Evolutionary conservation across 2,113 vertebrate genomes (phyloP), one percentile per base, ranked within the genome.

Genomic region (Crocuta crocuta): DNA sequence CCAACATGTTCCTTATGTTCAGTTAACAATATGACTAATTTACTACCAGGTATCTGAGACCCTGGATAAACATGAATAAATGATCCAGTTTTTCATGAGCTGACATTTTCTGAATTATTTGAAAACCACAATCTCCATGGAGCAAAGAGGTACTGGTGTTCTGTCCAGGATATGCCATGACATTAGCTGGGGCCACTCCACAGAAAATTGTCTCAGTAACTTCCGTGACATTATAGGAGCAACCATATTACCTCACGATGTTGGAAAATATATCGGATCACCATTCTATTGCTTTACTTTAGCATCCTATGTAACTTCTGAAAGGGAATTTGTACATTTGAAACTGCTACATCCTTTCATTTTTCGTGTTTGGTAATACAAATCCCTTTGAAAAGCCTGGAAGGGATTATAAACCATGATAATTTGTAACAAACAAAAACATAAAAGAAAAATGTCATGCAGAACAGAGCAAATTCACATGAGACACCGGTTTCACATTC

Each of bases 341-440:
- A 98, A 97, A 97, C 63, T 68, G 61, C 48, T 85, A 70, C 31
- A 88, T 93, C 89, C 61, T 95, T 97, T 97, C 86, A 92, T 92
- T 97, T 97, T 95, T 94, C 63, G 61, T 95, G 66, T 88, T 97
- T 95, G 84, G 89, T 90, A 97, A 95, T 95, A 95, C 68, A 92
- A 95, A 97, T 73, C 80, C 45, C 81, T 97, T 97, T 92, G 91
- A 95, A 97, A 98, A 97, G 45, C 94, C 96, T 94, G 70, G 92
- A 98, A 97, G 81, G 65, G 63, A 85, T 96, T 96, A 97, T 94
- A 98, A 98, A 97, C 81, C 80, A 98, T 97, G 97, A 95, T 95
- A 98, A 98, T 97, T 97, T 97, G 91, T 95, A 98, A 97, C 96
- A 98, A 98, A 98, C 95, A 90, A 91, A 91, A 98, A 92, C 82